A percentile compares a stretch with the other conserved stretches of the same genome.
These are phyloP conservation scores for Eulemur mongoz DNA, from an alignment of 2,797 vertebrate species.

Conservation along the genomic window DNA sequence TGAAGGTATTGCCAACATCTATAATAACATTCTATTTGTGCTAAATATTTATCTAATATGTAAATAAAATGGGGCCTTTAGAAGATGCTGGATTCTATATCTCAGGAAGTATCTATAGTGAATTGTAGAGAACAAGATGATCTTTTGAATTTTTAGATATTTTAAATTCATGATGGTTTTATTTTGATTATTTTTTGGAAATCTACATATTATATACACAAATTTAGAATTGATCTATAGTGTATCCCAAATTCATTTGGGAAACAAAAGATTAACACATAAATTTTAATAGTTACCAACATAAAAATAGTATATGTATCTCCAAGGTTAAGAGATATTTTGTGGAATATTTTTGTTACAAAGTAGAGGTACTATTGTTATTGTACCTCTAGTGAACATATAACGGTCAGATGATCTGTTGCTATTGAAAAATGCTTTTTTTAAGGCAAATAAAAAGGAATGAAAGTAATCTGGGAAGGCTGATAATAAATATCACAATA, in stretches of 20 bases:
- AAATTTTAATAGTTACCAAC: slow-evolving; percentile 59
- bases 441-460: not conserved
- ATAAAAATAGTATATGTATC: slow-evolving; percentile 62
- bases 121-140: not conserved
- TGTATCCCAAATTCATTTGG: slow-evolving; percentile 41
- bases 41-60: not conserved
- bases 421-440: not conserved
- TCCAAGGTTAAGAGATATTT: slow-evolving; percentile 36
- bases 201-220: not conserved
- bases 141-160: not conserved
- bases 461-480: not conserved
- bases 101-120: not conserved
- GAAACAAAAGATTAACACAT: slow-evolving; percentile 69
- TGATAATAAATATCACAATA: not conserved
- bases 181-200: not conserved
- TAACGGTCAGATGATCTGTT: not conserved
- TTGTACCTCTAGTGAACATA: not conserved
- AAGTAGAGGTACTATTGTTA: not conserved
- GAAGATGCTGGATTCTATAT: not conserved
- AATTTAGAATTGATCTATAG: not conserved
- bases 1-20: not conserved
- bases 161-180: not conserved
- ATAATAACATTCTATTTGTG: not conserved
- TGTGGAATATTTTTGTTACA: not conserved
- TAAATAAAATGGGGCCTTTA: not conserved